Evolutionary conservation across 2,113 vertebrate genomes (phyloP), one percentile per base, ranked within the genome.

Genomic region (Oncorhynchus keta): DNA sequence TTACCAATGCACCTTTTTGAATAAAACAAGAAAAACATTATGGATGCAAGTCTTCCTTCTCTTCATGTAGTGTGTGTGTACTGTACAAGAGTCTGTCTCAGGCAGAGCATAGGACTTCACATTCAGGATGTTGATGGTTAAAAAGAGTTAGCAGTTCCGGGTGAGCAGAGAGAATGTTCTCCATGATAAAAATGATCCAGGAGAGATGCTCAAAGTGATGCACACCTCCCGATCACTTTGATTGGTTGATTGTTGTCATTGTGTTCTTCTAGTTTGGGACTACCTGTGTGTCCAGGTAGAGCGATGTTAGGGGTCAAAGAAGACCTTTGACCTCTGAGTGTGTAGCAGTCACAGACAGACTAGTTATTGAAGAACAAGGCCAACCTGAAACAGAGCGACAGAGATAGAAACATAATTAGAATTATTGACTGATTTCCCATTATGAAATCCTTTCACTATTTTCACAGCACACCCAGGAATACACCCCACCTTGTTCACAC

Each of bases 311-410:
- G 8, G 39, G 39, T 39, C 39, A 39, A 8, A 39, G 39, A 8
- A 39, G 73, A 82, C 83, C 85, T 72, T 76, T 59, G 71, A 82
- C 84, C 86, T 73, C 78, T 72, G 78, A 80, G 76, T 81, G 68
- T 79, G 75, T 55, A 80, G 80, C 81, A 77, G 81, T 79, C 49
- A 16, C 12, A 74, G 78, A 76, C 79, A 75, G 84, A 78, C 66
- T 69, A 61, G 88, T 94, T 95, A 99, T 89, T 99, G 98, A 84
- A 99, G 95, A 79, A 99, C 97, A 75, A 99, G 95, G 83, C 97
- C 97, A 82, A 99, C 97, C 97, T 99, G 89, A 65, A 93, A 86
- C 85, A 81, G 70, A 45, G 39, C 39, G 9, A 45, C 39, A 11
- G 9, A 45, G 39, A 26, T 22, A 18, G 28, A 68, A 3, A 48